A percentile compares a stretch with the other conserved stretches of the same genome.
Evolutionary conservation across 2,888 invertebrate species (phyloP).

Genomic region (Nebria salina): DNA sequence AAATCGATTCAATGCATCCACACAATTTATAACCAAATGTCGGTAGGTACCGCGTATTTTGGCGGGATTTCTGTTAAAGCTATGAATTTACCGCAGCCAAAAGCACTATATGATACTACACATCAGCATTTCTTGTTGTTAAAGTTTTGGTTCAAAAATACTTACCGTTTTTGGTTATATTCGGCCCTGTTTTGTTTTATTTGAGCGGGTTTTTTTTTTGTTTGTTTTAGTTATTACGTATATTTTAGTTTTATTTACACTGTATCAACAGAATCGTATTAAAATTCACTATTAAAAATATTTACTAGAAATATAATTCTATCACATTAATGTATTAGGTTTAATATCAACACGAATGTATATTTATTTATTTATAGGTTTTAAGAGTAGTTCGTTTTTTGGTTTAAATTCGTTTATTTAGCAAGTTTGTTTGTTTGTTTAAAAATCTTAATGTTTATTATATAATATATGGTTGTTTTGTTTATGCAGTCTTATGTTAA

Average conservation of each 20-base stretch:
- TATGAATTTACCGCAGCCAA: slow-evolving; percentile 29
- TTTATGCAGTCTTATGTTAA: slow-evolving; percentile 36
- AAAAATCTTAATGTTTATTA: slow-evolving; percentile 18
- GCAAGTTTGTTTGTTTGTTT: slow-evolving; percentile 29
- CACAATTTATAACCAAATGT: slow-evolving; percentile 8
- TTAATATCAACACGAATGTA: slow-evolving; percentile 34
- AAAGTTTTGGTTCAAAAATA: slow-evolving; percentile 17
- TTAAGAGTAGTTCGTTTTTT: slow-evolving; percentile 31
- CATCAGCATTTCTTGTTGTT: not conserved
- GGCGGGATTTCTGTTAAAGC: slow-evolving; percentile 39
- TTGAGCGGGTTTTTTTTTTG: slow-evolving; percentile 5
- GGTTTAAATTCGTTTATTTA: slow-evolving; percentile 40
- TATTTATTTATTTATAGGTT: slow-evolving; percentile 15
- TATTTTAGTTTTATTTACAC: slow-evolving; percentile 23
- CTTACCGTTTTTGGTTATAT: slow-evolving; percentile 40
- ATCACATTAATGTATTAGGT: slow-evolving; percentile 38
- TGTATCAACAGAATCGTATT: slow-evolving; percentile 38
- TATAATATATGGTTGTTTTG: slow-evolving; percentile 15
- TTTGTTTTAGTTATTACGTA: slow-evolving; percentile 17
- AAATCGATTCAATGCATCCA: slow-evolving; percentile 37
- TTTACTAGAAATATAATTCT: slow-evolving; percentile 42
- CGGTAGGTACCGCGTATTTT: slow-evolving; percentile 12
- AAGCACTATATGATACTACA: slow-evolving; percentile 25
- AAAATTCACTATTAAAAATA: slow-evolving; percentile 43
- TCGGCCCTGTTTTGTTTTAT: slow-evolving; percentile 23